Conservation (phyloP, 2,888 invertebrate species). For the Eupithecia centaureata region DNA sequence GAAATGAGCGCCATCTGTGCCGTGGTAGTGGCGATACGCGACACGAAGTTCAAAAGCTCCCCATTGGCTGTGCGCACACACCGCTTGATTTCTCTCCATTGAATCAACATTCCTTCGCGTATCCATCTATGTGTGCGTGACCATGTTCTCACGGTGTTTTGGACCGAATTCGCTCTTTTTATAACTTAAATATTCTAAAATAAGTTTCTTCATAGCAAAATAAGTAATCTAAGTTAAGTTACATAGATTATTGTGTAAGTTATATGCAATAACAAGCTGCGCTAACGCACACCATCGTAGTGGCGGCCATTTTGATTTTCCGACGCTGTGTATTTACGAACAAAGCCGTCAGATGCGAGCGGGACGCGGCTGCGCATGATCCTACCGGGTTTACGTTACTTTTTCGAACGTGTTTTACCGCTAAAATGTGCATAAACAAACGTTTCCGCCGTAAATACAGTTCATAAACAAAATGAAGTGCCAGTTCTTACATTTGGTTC, state of each 20-base stretch:
- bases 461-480: slow-evolving; percentile 84
- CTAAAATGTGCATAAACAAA: slow-evolving; percentile 78
- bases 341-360: slow-evolving; percentile 84
- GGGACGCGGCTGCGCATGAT: slow-evolving; percentile 83
- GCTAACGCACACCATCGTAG: slow-evolving; percentile 72
- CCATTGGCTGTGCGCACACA: slow-evolving; percentile 68
- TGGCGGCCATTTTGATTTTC: slow-evolving; percentile 83
- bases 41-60: slow-evolving; percentile 73
- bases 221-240: slow-evolving; percentile 34
- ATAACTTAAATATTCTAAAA: slow-evolving; percentile 62
- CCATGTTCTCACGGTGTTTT: slow-evolving; percentile 71
- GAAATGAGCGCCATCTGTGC: slow-evolving; percentile 70
- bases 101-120: slow-evolving; percentile 84
- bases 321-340: slow-evolving; percentile 82
- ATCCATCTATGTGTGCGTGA: slow-evolving; percentile 73
- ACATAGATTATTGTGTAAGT: slow-evolving; percentile 48
- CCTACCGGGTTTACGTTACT: slow-evolving; percentile 70
- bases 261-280: slow-evolving; percentile 61
- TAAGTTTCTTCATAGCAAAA: slow-evolving; percentile 43
- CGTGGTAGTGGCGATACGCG: slow-evolving; percentile 48
- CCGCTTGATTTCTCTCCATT: slow-evolving; percentile 83
- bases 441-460: slow-evolving; percentile 74
- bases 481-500: slow-evolving; percentile 80
- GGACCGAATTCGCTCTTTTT: slow-evolving; percentile 45
- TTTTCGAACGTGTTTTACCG: slow-evolving; percentile 79